Evolutionary conservation across 2,797 vertebrate species (phyloP), one percentile per base, ranked within the genome.

Genomic region (Bovichtus diacanthus): DNA sequence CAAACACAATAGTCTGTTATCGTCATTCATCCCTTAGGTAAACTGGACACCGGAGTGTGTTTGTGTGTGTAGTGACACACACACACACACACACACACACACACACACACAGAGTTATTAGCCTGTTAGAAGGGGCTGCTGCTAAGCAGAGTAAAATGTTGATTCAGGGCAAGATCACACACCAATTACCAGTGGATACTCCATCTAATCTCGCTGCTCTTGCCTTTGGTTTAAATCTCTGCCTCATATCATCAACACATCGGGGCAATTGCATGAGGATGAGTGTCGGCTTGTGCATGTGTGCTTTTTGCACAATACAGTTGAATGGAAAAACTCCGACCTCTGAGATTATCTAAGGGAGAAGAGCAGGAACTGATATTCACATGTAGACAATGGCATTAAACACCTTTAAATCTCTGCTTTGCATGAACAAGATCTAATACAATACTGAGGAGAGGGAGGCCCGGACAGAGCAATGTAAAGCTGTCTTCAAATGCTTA

Each of bases 121-220:
- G 70, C 58, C 59, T 55, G 82, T 88, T 58, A 82, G 46, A 77
- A 60, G 31, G 58, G 49, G 68, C 66, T 67, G 63, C 73, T 61
- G 70, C 69, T 85, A 83, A 88, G 65, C 80, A 47, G 25, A 80
- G 56, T 77, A 72, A 90, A 89, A 90, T 90, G 86, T 90, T 87
- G 82, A 90, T 86, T 91, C 75, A 84, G 58, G 50, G 31, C 60
- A 74, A 72, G 55, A 83, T 90, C 85, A 80, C 78, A 85, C 79
- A 87, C 5, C 75, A 91, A 85, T 89, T 93, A 91, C 60, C 60
- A 25, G 56, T 55, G 61, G 76, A 87, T 80, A 90, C 71, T 76
- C 34, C 34, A 64, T 67, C 68, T 91, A 86, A 88, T 88, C 76
- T 80, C 18, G 7, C 43, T 60, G 71, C 55, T 80, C 27, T 84